Evolutionary conservation across 2,888 invertebrate genomes (phyloP).

Genomic region (Taenaris catops): DNA sequence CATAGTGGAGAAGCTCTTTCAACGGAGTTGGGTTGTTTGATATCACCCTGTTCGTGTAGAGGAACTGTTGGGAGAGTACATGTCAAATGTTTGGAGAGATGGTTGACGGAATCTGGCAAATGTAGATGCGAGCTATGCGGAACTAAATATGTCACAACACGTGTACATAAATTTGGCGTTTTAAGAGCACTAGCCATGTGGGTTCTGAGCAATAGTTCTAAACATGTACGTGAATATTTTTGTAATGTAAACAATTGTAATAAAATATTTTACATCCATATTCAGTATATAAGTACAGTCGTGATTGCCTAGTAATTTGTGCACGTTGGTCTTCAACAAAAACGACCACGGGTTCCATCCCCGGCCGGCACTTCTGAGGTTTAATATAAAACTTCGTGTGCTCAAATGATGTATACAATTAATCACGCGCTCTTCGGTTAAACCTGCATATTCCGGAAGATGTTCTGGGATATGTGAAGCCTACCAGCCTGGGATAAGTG

Average conservation of each 20-base stretch:
- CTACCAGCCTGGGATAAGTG: too few species aligned
- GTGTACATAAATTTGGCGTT: conserved; percentile 81
- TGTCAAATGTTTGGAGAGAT: conserved; percentile 85
- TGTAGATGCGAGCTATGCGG: conserved; percentile 87
- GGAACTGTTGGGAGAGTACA: conserved; percentile 88
- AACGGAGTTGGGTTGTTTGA: conserved; percentile 49
- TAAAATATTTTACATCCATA: too few species aligned
- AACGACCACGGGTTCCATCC: too few species aligned
- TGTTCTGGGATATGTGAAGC: too few species aligned
- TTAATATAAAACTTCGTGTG: too few species aligned
- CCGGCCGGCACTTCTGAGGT: too few species aligned
- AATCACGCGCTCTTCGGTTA: too few species aligned
- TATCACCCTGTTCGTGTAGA: conserved; percentile 68
- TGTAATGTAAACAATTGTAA: neutral
- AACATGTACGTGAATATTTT: conserved; percentile 44
- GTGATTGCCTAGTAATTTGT: too few species aligned
- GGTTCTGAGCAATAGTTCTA: conserved; percentile 75
- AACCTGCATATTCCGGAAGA: too few species aligned
- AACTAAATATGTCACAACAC: conserved; percentile 81
- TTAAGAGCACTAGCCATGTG: conserved; percentile 80
- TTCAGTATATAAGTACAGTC: too few species aligned
- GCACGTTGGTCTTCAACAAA: too few species aligned
- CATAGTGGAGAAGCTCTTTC: conserved; percentile 56
- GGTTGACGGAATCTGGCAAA: conserved; percentile 87
- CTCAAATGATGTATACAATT: too few species aligned